These are phyloP conservation scores for Sitta europaea DNA, from an alignment of 2,113 vertebrate species.

Conservation along the genomic window DNA sequence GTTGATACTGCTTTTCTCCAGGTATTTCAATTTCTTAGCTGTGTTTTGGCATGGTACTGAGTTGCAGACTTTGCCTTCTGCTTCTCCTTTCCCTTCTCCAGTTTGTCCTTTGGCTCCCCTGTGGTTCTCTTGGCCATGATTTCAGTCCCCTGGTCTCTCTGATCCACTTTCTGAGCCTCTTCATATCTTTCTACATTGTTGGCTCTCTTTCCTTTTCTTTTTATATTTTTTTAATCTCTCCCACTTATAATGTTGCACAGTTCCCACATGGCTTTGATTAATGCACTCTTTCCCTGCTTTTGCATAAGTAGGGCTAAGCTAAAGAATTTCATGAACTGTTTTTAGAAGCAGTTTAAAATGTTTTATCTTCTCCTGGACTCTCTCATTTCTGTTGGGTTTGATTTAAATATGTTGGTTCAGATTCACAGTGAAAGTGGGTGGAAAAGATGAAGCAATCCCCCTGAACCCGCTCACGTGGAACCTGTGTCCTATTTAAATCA, in stretches of 20 bases:
- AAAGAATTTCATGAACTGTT: neutral
- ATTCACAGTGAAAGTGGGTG: neutral
- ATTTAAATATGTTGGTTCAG: neutral
- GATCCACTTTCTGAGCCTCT: constrained; percentile 19
- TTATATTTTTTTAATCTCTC: neutral
- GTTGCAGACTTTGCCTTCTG: neutral
- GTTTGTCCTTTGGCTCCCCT: constrained; percentile 32
- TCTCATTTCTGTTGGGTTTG: neutral
- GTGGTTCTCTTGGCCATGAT: neutral
- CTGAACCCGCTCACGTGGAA: neutral
- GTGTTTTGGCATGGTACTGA: neutral
- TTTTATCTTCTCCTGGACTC: neutral
- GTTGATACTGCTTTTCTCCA: neutral
- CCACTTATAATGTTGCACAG: neutral
- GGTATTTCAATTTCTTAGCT: neutral
- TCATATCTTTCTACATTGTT: neutral
- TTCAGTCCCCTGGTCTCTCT: neutral
- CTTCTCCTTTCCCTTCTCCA: neutral
- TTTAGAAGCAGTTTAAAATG: neutral
- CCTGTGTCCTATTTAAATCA: neutral
- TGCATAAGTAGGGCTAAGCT: neutral
- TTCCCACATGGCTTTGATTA: constrained; percentile 50
- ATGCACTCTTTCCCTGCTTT: neutral
- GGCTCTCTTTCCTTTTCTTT: neutral
- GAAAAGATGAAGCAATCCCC: neutral